phyloP scores from a whole-genome alignment of 1,140 invertebrate species.

The Oncopeltus fasciatus region DNA sequence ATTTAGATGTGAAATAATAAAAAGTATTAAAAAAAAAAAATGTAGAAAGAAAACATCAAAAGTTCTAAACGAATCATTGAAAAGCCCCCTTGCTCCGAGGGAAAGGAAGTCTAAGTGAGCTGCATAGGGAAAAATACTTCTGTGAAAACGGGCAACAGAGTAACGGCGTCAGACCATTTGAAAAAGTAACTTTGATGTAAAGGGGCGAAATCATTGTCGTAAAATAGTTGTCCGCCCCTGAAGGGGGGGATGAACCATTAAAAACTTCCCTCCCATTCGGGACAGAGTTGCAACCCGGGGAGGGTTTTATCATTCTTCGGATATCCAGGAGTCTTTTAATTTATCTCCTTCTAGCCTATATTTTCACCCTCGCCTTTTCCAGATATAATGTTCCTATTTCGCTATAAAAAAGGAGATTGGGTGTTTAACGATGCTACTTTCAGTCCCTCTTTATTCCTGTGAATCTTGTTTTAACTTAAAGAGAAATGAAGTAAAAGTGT shows the following conservation, averaged over 20 bases:
- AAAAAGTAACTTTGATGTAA: constrained; percentile 3
- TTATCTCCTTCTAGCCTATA: constrained; percentile 7
- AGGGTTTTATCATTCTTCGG: constrained; percentile 7
- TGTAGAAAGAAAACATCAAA: not conserved
- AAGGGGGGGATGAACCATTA: not conserved
- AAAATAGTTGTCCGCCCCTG: not conserved
- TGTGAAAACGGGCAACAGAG: not conserved
- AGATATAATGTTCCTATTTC: constrained; percentile 5
- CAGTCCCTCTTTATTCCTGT: not conserved
- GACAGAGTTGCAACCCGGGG: not conserved
- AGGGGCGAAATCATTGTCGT: not conserved
- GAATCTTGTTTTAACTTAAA: constrained; percentile 2
- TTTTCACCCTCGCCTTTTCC: not conserved
- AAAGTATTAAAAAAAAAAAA: too few species aligned
- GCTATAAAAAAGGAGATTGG: constrained; percentile 9
- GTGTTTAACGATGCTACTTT: constrained; percentile 8
- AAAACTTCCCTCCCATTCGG: not conserved
- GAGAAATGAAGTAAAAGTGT: too few species aligned
- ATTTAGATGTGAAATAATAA: too few species aligned
- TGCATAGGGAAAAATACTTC: not conserved
- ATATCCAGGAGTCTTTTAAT: not conserved
- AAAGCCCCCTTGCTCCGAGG: not conserved
- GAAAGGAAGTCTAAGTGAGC: not conserved
- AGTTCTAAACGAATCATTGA: not conserved
- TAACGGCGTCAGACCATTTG: not conserved